Evolutionary conservation across 2,888 invertebrate species (phyloP).

Genomic region (Operophtera brumata): DNA sequence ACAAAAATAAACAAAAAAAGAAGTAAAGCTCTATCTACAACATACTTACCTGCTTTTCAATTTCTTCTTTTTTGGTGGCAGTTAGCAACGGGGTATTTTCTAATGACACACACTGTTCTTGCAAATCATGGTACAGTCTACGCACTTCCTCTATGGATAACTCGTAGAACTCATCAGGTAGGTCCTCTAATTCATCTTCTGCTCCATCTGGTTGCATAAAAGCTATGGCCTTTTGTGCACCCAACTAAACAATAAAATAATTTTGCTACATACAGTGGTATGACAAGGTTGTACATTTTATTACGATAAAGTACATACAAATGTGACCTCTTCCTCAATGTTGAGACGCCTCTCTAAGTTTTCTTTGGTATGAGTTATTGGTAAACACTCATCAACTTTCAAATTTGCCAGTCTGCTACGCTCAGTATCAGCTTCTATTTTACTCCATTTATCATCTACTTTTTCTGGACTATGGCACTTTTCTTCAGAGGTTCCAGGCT

Average conservation of each 20-base stretch:
- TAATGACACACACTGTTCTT: conserved; percentile 81
- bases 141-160: conserved; percentile 91
- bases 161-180: conserved; percentile 94
- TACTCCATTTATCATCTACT: conserved; percentile 19
- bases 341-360: conserved; percentile 63
- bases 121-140: conserved; percentile 86
- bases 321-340: conserved; percentile 74
- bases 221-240: conserved; percentile 86
- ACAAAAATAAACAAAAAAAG: not conserved
- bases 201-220: conserved; percentile 83
- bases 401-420: conserved; percentile 11
- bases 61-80: conserved; percentile 49
- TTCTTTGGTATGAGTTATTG: conserved; percentile 45
- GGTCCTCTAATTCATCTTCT: conserved; percentile 83
- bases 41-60: conserved; percentile 50
- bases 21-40: too few relatives aligned
- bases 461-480: conserved; percentile 17
- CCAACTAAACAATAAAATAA: conserved; percentile 81
- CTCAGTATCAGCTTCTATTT: conserved; percentile 23
- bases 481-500: conserved; percentile 15
- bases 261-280: too few relatives aligned
- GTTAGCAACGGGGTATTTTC: conserved; percentile 89
- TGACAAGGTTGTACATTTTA: not conserved
- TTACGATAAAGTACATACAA: conserved; percentile 53
- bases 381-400: conserved; percentile 25